phyloP scores from a whole-genome alignment of 2,113 vertebrate genomes.

The Oreochromis tanganicae region DNA sequence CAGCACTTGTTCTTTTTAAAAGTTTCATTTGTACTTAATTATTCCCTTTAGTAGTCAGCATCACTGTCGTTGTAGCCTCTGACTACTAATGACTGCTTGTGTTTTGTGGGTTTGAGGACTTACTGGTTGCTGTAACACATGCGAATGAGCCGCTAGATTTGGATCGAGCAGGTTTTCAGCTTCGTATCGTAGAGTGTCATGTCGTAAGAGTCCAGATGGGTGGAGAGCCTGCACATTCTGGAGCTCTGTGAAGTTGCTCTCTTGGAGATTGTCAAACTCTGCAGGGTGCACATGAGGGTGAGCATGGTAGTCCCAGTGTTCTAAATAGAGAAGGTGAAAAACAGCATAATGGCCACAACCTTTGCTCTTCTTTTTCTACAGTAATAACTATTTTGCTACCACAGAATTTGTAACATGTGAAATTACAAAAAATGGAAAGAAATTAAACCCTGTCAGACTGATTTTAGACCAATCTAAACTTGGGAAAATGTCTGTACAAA shows the following conservation, averaged over 20 bases:
- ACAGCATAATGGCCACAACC: not conserved
- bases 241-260: conserved; percentile 92
- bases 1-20: not conserved
- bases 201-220: conserved; percentile 75
- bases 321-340: conserved; percentile 57
- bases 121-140: conserved; percentile 67
- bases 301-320: conserved; percentile 91
- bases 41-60: not conserved
- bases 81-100: not conserved
- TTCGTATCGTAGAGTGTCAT: conserved; percentile 77
- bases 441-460: not conserved
- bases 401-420: not conserved
- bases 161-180: conserved; percentile 84
- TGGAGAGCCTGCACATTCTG: conserved; percentile 91
- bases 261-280: conserved; percentile 88
- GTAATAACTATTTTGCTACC: not conserved
- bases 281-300: conserved; percentile 76
- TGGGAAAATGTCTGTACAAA: not conserved
- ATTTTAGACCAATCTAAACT: not conserved
- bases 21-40: not conserved
- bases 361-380: not conserved
- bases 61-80: not conserved
- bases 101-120: conserved; percentile 8
- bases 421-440: not conserved
- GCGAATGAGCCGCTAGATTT: conserved; percentile 68